Evolutionary conservation across 2,113 vertebrate genomes (phyloP).

Genomic region (Eurystomus gularis): DNA sequence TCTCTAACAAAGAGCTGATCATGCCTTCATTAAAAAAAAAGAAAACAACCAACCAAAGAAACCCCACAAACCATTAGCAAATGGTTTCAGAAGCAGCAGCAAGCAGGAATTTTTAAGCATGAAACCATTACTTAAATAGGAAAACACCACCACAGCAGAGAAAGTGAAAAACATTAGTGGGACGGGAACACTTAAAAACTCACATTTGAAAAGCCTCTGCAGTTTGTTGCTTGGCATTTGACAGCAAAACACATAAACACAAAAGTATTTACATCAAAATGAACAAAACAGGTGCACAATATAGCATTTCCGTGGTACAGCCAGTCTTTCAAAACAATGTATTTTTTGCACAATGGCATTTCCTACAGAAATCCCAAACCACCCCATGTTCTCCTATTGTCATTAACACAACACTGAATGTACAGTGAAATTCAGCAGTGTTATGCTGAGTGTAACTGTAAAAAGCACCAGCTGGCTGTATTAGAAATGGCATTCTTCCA

Average conservation of each 20-base stretch:
- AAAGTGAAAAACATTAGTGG: background rate
- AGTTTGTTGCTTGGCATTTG: background rate
- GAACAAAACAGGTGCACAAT: conserved; percentile 43
- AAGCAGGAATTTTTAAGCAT: background rate
- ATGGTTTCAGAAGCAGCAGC: background rate
- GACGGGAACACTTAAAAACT: background rate
- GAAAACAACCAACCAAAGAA: too few species aligned
- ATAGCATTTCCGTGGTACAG: conserved; percentile 27
- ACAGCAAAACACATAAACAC: background rate
- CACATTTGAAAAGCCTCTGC: background rate
- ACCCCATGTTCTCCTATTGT: conserved; percentile 48
- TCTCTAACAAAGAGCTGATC: background rate
- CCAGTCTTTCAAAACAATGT: conserved; percentile 30
- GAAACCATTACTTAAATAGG: background rate
- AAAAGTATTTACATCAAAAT: conserved; percentile 12
- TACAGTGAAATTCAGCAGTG: conserved; percentile 64
- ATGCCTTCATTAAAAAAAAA: background rate
- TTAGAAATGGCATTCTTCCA: conserved; percentile 77
- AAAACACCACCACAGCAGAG: background rate
- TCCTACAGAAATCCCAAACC: conserved; percentile 54
- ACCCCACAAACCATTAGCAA: background rate
- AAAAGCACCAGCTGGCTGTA: conserved; percentile 78
- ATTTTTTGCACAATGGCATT: conserved; percentile 54
- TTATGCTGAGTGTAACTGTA: conserved; percentile 70
- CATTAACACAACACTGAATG: conserved; percentile 57